phyloP scores from a whole-genome alignment of 2,888 invertebrate species.

The Ischnus inquisitorius region DNA sequence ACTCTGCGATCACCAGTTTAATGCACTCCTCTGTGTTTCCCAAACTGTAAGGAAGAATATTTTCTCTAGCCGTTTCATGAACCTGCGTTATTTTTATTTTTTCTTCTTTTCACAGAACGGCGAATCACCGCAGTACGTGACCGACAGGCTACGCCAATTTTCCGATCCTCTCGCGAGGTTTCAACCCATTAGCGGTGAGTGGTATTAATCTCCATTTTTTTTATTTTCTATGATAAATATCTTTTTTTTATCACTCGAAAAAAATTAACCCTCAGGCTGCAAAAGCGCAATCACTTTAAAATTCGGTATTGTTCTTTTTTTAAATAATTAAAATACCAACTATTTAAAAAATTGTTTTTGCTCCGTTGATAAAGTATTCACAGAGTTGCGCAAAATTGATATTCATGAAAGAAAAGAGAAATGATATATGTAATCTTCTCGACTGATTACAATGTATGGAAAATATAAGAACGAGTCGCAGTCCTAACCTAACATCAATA shows the following conservation, averaged over 20 bases:
- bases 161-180: constrained; percentile 86
- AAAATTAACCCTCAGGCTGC: not conserved
- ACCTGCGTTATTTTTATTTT: constrained; percentile 2
- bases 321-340: not conserved
- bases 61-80: constrained; percentile 1
- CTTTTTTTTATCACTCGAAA: not conserved
- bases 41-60: constrained; percentile 1
- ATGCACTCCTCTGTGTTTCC: not conserved
- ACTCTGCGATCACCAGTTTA: not conserved
- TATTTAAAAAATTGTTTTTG: not conserved
- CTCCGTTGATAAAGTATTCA: not conserved
- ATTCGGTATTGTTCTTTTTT: not conserved
- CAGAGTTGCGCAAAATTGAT: not conserved
- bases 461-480: not conserved
- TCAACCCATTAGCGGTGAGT: constrained; percentile 86
- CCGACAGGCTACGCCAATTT: constrained; percentile 86
- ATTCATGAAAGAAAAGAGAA: not conserved
- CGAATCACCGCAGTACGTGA: constrained; percentile 85
- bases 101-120: constrained; percentile 84
- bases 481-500: constrained; percentile 1
- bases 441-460: not conserved
- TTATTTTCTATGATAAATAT: constrained; percentile 2
- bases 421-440: not conserved
- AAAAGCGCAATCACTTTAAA: too few species aligned
- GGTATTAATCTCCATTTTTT: constrained; percentile 66